These are phyloP conservation scores for Marmota monax DNA, from an alignment of 2,113 vertebrate species.

Conservation along the genomic window DNA sequence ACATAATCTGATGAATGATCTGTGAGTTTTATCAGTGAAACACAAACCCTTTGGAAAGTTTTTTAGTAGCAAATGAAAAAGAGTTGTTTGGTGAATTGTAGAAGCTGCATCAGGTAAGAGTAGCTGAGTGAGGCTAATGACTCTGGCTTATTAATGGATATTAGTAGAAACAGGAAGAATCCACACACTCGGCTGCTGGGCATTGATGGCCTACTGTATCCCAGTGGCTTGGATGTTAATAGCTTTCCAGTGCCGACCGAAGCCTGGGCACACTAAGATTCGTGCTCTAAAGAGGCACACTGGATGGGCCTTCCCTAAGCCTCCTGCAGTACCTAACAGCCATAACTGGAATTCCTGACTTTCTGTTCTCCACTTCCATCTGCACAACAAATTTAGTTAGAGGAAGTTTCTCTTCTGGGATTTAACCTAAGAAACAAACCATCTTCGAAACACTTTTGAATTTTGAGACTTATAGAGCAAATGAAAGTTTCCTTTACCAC, in stretches of 20 bases:
- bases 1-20: background rate
- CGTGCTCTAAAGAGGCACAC: background rate
- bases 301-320: background rate
- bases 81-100: background rate
- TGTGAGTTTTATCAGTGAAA: background rate
- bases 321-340: background rate
- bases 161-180: background rate
- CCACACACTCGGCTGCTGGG: background rate
- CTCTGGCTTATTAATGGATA: background rate
- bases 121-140: background rate
- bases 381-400: background rate
- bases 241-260: background rate
- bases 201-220: background rate
- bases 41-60: background rate
- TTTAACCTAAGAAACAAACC: background rate
- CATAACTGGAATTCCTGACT: background rate
- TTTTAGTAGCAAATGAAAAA: background rate
- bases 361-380: background rate
- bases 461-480: background rate
- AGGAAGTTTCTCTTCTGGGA: background rate
- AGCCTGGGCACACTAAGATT: background rate
- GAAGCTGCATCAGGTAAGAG: background rate
- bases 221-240: background rate
- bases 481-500: constrained; percentile 26
- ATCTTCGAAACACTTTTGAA: constrained; percentile 45